Base-by-base conservation (phyloP, 2,113 vertebrate species). In the Sinocyclocheilus rhinocerous region DNA sequence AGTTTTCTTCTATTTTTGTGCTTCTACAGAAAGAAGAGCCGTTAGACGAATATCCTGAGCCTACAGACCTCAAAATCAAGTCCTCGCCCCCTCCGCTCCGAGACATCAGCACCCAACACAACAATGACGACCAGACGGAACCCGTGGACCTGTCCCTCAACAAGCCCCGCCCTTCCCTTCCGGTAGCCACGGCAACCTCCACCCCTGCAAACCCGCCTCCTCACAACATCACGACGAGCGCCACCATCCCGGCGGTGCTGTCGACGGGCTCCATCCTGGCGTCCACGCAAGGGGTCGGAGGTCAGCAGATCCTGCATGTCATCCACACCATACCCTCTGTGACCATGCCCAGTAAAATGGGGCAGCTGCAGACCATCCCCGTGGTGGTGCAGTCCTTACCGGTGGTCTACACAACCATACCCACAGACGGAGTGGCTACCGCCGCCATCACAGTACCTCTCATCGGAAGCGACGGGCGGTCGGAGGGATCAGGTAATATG, bases 301-400 rank as follows among this genome's bases (percentile, higher is more conserved):
- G 97, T n/a, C 98, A 98, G 89, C 97, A 98, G 92, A 98, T 99
- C 90, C 95, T 99, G 24, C 97, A 99, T 36, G 97, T 99, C 86
- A 99, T 99, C 90, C 98, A 99, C 91, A 97, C 97, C 33, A 98
- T 99, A 91, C 97, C 98, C 0, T 99, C 98, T 0, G 95, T 99
- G 88, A 97, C 93, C 93, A 94, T 99, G 90, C 95, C 96, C 91
- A 97, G 96, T 92, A 98, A 99, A 91, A 96, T 98, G 92, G 96
- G 97, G 11, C 95, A 95, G 91, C 95, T 98, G 45, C 97, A 99
- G 94, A 97, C 97, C 91, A 98, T 99, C 90, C 98, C 98, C 0
- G 94, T 99, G 92, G 97, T 99, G 89, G 97, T 99, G 4, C 98
- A 99, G 94, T 97, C 97, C 0, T 94, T 99, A 85, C 97, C 97